Evolutionary conservation across 2,797 vertebrate genomes (phyloP).

Genomic region (Sandelia bainsii): DNA sequence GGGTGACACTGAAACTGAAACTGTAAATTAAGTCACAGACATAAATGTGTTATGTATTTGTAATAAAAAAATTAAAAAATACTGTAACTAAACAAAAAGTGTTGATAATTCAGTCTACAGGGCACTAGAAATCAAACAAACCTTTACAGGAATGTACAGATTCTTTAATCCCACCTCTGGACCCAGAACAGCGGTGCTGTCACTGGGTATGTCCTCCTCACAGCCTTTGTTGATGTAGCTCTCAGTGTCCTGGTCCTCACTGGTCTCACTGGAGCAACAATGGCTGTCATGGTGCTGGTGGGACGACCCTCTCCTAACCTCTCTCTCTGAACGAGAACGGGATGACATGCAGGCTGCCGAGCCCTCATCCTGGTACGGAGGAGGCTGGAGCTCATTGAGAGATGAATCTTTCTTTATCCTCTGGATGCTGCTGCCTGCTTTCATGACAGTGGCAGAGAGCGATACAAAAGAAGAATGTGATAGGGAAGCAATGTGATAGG

Average conservation of each 20-base stretch:
- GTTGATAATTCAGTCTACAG: not conserved
- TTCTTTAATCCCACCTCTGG: slow-evolving; percentile 86
- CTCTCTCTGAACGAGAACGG: slow-evolving; percentile 85
- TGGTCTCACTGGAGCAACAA: slow-evolving; percentile 91
- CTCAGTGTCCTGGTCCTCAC: slow-evolving; percentile 90
- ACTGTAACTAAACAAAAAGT: not conserved
- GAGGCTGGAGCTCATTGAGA: slow-evolving; percentile 90
- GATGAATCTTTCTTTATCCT: slow-evolving; percentile 90
- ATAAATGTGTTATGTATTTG: too few relatives aligned
- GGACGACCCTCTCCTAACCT: slow-evolving; percentile 85
- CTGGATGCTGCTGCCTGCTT: slow-evolving; percentile 90
- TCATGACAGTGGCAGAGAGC: slow-evolving; percentile 45
- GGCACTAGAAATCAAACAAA: not conserved
- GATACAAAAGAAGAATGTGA: slow-evolving; percentile 28
- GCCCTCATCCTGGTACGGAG: slow-evolving; percentile 91
- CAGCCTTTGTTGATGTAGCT: slow-evolving; percentile 93
- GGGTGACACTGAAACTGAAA: too few relatives aligned
- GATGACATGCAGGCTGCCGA: slow-evolving; percentile 73
- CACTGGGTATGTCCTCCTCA: slow-evolving; percentile 95
- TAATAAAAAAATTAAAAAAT: too few relatives aligned
- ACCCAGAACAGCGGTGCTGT: slow-evolving; percentile 95
- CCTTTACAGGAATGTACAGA: not conserved
- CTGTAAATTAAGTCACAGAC: too few relatives aligned
- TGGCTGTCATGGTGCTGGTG: slow-evolving; percentile 83
- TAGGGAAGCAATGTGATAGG: slow-evolving; percentile 32